Conservation (phyloP, 2,888 invertebrate species). For the Oegoconia quadripuncta region DNA sequence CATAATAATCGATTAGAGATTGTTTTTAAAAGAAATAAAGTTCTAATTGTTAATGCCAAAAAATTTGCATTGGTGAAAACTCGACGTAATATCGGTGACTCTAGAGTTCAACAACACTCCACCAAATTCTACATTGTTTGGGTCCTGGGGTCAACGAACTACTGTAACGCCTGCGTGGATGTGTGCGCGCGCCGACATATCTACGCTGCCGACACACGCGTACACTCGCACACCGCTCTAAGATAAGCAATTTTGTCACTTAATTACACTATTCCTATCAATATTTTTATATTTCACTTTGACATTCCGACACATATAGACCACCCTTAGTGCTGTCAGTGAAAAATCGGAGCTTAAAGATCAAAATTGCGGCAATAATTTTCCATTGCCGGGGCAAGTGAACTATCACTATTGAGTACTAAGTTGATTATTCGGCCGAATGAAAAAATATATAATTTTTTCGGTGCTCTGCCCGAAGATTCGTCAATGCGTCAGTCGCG, state of each 20-base stretch:
- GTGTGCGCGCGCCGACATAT: conserved; percentile 63
- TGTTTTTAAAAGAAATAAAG: conserved; percentile 3
- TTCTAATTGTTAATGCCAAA: conserved; percentile 40
- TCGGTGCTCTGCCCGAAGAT: conserved; percentile 69
- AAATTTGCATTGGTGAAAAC: conserved; percentile 51
- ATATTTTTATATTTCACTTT: conserved; percentile 31
- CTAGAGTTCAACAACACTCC: conserved; percentile 77
- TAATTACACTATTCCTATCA: conserved; percentile 52
- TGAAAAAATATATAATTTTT: conserved; percentile 73
- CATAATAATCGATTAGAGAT: too few relatives aligned
- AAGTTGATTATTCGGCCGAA: conserved; percentile 73
- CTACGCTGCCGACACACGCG: conserved; percentile 52
- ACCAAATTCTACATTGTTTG: conserved; percentile 79
- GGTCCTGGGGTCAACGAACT: conserved; percentile 72
- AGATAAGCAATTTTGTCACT: conserved; percentile 56
- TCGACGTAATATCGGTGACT: conserved; percentile 57
- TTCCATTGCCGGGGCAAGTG: conserved; percentile 56
- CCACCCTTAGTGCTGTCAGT: conserved; percentile 14
- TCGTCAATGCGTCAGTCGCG: conserved; percentile 75
- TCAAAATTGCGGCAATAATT: conserved; percentile 25
- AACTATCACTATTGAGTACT: conserved; percentile 74
- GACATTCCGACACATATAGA: conserved; percentile 28
- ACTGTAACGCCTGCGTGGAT: conserved; percentile 56
- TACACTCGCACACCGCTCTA: conserved; percentile 36
- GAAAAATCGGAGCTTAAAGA: conserved; percentile 40